Percentiles rank a stretch among this genome's conserved stretches.
phyloP scores from a whole-genome alignment of 2,113 vertebrate species.

The Nicator chloris region DNA sequence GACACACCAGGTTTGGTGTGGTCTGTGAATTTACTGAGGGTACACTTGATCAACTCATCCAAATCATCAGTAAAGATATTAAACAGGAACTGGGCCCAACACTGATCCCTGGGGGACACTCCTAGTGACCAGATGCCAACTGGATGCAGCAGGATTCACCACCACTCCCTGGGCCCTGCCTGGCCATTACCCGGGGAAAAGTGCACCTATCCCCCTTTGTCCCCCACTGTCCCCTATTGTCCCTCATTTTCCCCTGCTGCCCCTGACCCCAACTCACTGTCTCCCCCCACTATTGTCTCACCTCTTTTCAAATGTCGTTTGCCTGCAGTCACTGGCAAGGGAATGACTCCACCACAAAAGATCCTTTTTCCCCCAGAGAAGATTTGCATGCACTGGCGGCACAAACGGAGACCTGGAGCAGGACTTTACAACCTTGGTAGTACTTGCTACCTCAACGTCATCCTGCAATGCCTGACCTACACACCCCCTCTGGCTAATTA shows the following conservation, averaged over 20 bases:
- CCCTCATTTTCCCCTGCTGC: background rate
- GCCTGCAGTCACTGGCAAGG: constrained; percentile 71
- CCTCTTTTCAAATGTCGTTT: background rate
- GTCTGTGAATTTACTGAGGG: background rate
- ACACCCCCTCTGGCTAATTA: constrained; percentile 71
- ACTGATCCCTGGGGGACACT: background rate
- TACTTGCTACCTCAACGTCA: constrained; percentile 88
- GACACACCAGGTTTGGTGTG: background rate
- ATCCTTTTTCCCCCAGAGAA: constrained; percentile 82
- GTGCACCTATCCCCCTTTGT: background rate
- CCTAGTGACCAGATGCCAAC: background rate
- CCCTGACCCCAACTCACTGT: background rate
- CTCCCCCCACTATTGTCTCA: background rate
- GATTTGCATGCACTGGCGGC: constrained; percentile 84
- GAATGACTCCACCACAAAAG: constrained; percentile 81
- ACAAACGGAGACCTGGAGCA: constrained; percentile 82
- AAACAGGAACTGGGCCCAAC: background rate
- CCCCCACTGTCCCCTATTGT: background rate
- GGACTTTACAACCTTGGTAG: constrained; percentile 91
- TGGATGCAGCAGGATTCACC: background rate
- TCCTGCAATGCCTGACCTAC: constrained; percentile 90
- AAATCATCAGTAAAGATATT: background rate
- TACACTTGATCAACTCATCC: background rate
- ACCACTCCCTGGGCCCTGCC: background rate
- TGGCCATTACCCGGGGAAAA: background rate